Conservation (phyloP, 53 echinoderm and acorn worm species). For the Paracentrotus lividus region DNA sequence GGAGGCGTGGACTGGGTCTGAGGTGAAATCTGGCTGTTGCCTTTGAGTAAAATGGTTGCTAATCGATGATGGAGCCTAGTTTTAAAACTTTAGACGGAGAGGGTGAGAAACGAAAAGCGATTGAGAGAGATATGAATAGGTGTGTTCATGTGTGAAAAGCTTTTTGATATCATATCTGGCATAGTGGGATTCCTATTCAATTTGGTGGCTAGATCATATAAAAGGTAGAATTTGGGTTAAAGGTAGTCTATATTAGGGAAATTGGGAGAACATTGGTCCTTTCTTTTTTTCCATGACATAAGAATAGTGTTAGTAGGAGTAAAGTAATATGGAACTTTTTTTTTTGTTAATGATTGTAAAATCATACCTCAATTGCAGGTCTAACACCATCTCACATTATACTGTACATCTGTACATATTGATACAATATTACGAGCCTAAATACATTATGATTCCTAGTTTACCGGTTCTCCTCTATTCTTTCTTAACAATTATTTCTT, state of each 20-base stretch:
- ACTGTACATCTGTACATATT: too few species aligned
- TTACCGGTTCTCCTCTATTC: too few species aligned
- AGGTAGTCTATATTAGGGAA: not conserved
- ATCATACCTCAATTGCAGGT: too few species aligned
- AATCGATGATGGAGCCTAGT: not conserved
- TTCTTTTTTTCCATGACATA: too few species aligned
- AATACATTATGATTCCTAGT: too few species aligned
- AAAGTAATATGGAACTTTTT: too few species aligned
- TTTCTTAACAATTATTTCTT: too few species aligned
- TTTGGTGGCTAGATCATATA: not conserved
- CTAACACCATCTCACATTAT: too few species aligned
- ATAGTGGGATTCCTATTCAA: not conserved
- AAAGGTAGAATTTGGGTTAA: slow-evolving; percentile 15
- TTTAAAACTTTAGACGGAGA: slow-evolving; percentile 6
- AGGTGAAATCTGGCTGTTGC: not conserved
- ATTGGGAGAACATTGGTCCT: not conserved
- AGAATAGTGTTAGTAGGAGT: too few species aligned
- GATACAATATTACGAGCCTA: too few species aligned
- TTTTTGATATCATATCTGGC: slow-evolving; percentile 28
- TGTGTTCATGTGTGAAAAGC: slow-evolving; percentile 5
- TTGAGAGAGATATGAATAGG: not conserved
- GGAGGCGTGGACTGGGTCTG: too few species aligned
- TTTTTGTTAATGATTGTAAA: too few species aligned
- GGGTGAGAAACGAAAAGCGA: not conserved
- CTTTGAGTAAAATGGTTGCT: not conserved